A percentile compares a stretch with the other conserved stretches of the same genome.
Evolutionary conservation across 2,113 vertebrate genomes (phyloP).

Genomic region (Cebidichthys violaceus): DNA sequence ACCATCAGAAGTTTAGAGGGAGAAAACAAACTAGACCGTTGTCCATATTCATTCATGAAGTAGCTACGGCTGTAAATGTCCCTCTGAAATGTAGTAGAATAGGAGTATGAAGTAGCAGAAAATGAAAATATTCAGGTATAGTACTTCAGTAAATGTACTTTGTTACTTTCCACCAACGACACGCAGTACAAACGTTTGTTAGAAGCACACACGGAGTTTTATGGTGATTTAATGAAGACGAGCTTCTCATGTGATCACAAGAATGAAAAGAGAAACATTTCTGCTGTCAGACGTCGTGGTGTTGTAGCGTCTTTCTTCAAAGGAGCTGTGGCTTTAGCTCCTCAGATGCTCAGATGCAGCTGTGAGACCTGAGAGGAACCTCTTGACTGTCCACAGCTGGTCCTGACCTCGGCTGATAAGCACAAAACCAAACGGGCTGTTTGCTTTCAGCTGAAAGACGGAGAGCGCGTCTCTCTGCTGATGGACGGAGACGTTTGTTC

Average conservation of each 20-base stretch:
- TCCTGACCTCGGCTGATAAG: conserved; percentile 41
- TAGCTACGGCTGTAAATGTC: no score
- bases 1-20: not conserved
- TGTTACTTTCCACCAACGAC: no score
- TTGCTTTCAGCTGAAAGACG: not conserved
- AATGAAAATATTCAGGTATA: no score
- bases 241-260: no score
- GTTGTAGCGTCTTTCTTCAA: not conserved
- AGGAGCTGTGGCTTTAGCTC: not conserved
- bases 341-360: conserved; percentile 32
- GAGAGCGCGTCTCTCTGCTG: not conserved
- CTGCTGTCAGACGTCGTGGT: not conserved
- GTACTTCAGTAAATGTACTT: no score
- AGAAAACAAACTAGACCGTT: no score
- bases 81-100: no score
- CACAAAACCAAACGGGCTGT: not conserved
- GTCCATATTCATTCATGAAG: no score
- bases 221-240: no score
- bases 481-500: conserved; percentile 29
- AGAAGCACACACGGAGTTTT: not conserved
- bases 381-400: not conserved
- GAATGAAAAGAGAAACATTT: no score
- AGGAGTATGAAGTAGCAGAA: no score
- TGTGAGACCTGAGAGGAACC: not conserved
- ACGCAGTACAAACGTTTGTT: not conserved